These are phyloP conservation scores for Enteromius fasciolatus DNA, from an alignment of 2,797 vertebrate genomes.

Conservation along the genomic window DNA sequence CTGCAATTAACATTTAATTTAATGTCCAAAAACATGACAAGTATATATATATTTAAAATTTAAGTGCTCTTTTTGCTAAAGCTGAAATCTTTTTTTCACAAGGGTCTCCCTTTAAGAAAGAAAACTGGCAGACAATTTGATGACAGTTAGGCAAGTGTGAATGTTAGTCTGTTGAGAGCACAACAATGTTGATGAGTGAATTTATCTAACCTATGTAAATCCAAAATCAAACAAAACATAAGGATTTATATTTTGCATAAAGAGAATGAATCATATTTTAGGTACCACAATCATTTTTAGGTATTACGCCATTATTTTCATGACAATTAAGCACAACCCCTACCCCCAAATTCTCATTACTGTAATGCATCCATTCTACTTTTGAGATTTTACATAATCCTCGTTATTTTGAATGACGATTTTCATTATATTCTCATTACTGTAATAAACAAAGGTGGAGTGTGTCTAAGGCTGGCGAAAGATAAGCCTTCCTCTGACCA, in stretches of 20 bases:
- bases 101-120: background rate
- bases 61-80: background rate
- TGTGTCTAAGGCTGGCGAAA: background rate
- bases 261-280: background rate
- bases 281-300: background rate
- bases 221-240: background rate
- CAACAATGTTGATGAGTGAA: background rate
- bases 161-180: background rate
- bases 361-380: conserved; percentile 31
- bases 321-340: conserved; percentile 25
- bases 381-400: conserved; percentile 16
- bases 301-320: conserved; percentile 9
- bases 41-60: background rate
- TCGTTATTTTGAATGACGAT: conserved; percentile 19
- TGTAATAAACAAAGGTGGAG: conserved; percentile 20
- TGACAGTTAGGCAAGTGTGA: conserved; percentile 6
- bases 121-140: background rate
- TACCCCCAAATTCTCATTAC: conserved; percentile 18
- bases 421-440: conserved; percentile 33
- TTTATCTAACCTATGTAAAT: background rate
- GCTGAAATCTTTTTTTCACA: conserved; percentile 1
- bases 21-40: background rate
- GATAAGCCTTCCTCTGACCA: background rate
- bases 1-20: background rate
- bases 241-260: background rate